Base-by-base conservation (phyloP, 2,113 vertebrate species). In the Paradisaea rubra region DNA sequence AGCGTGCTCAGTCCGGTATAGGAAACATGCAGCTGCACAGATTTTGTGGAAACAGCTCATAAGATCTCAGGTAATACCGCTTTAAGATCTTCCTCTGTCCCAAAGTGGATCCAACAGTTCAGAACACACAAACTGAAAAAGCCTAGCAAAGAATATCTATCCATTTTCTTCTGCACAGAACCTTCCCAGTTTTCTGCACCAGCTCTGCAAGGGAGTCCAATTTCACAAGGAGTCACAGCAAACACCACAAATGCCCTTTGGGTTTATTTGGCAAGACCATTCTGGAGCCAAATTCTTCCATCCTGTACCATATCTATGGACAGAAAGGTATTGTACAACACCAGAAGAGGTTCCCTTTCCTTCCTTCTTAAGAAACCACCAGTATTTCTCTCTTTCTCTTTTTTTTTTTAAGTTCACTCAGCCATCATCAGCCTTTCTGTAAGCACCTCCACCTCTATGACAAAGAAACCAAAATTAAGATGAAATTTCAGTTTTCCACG, bases 331-430 rank as follows among this genome's bases (percentile, higher is more conserved):
- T 2, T 63, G 41, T 27, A 57, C 15, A 61, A 39, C 9, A 72
- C 6, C 17, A 63, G 50, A n/a, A 80, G 25, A 61, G 35, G 42
- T 47, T 10, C 3, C 6, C 33, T 63, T 79, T 50, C 44, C 37
- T 61, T 73, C 35, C 11, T 6, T 59, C 66, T 63, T 28, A 54
- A 82, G 27, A 59, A 72, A 74, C 74, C n/a, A 65, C 11, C 45
- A 44, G 24, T 50, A 60, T 76, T 85, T 70, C 0, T 37, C 5
- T 27, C 0, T 20, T 1, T 30, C 4, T 39, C 0, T 22, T 9
- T 28, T 10, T 44, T 4, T 11, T 31, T 41, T 39, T 2, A 52
- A 17, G 6, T 45, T 84, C 57, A 66, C 31, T 66, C 41, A 86
- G 49, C 20, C 45, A 60, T 81, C 35, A 78, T 39, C 31, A 74